Evolutionary conservation across 2,113 vertebrate genomes (phyloP).

Genomic region (Ochotona princeps): DNA sequence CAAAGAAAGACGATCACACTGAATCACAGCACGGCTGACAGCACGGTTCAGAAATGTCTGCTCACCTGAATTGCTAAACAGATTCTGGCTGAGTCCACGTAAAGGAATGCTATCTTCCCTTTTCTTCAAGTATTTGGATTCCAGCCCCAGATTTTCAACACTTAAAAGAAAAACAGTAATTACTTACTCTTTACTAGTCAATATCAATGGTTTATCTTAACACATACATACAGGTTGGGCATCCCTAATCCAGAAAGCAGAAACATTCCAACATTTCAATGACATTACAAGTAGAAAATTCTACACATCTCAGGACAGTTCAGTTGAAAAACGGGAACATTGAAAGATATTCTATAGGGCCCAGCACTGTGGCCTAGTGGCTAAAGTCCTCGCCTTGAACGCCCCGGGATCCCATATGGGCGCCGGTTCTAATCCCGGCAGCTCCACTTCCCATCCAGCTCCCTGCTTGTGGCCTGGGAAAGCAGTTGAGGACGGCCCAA

Average conservation of each 20-base stretch:
- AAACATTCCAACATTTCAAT: background rate
- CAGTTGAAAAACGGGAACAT: background rate
- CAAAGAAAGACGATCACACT: background rate
- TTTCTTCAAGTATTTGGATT: slow-evolving; percentile 94
- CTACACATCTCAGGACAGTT: background rate
- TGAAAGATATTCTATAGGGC: background rate
- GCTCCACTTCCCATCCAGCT: no score
- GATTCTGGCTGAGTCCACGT: slow-evolving; percentile 89
- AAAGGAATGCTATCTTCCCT: slow-evolving; percentile 93
- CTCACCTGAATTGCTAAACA: slow-evolving; percentile 82
- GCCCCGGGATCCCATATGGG: no score
- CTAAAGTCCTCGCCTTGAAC: no score
- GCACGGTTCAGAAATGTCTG: background rate
- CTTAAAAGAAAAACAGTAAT: slow-evolving; percentile 79
- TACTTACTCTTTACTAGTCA: background rate
- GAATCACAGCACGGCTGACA: background rate
- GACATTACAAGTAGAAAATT: background rate
- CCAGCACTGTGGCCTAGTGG: no score
- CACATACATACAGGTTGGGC: background rate
- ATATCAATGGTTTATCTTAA: background rate
- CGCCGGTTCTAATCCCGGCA: no score
- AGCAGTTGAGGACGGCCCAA: no score
- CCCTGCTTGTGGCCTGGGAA: no score
- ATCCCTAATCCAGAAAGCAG: background rate
- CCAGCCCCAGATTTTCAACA: slow-evolving; percentile 87